These are phyloP conservation scores for Drosophila barbarae DNA, from an alignment of 2,888 invertebrate species.

Conservation along the genomic window DNA sequence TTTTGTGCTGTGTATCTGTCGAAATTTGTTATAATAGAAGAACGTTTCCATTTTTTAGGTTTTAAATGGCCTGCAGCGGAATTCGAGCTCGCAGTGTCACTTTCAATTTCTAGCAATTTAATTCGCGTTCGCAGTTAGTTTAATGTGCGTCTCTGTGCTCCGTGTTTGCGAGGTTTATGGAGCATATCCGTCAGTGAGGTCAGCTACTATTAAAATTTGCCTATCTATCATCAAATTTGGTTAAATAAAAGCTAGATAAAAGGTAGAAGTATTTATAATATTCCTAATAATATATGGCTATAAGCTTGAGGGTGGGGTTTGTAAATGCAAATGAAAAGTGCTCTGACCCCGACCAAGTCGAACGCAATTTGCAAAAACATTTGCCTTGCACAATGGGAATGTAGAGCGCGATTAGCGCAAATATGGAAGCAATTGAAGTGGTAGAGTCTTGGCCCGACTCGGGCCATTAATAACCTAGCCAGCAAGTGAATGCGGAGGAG, in stretches of 20 bases:
- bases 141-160: slow-evolving; percentile 23
- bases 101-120: slow-evolving; percentile 72
- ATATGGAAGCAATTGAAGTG: slow-evolving; percentile 18
- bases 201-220: slow-evolving; percentile 31
- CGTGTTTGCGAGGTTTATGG: slow-evolving; percentile 21
- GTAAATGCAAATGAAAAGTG: slow-evolving; percentile 18
- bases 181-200: slow-evolving; percentile 62
- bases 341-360: slow-evolving; percentile 10
- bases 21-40: slow-evolving; percentile 54
- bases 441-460: slow-evolving; percentile 13
- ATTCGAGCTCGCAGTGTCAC: slow-evolving; percentile 54
- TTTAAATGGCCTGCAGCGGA: slow-evolving; percentile 44
- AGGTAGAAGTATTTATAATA: neutral
- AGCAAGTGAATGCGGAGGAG: slow-evolving; percentile 47
- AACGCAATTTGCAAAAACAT: slow-evolving; percentile 29
- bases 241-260: neutral
- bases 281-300: neutral
- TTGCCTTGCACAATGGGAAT: slow-evolving; percentile 35
- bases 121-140: slow-evolving; percentile 58
- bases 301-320: neutral
- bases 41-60: slow-evolving; percentile 27
- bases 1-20: slow-evolving; percentile 18
- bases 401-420: slow-evolving; percentile 34
- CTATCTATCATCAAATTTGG: neutral
- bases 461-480: slow-evolving; percentile 23